phyloP scores from a whole-genome alignment of 1,140 invertebrate species.

The Condylostylus longicornis region DNA sequence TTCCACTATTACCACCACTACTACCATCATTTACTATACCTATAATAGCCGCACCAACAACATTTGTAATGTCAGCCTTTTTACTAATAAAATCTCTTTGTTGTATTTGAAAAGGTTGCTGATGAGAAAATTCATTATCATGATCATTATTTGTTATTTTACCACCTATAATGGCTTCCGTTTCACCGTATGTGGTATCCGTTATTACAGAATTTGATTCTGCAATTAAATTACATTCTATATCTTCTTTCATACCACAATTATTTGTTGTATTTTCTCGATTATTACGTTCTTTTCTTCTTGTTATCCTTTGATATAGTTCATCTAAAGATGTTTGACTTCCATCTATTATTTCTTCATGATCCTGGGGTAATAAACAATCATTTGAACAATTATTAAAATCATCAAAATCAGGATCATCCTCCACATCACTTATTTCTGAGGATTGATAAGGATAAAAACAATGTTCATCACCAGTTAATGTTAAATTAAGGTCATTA shows the following conservation, averaged over 20 bases:
- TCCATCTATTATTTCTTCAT: not conserved
- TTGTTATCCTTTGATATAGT: slow-evolving; percentile 29
- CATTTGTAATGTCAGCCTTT: too few species aligned
- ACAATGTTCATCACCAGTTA: slow-evolving; percentile 18
- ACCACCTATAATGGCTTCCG: not conserved
- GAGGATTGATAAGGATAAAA: slow-evolving; percentile 27
- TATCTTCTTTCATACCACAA: not conserved
- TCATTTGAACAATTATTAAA: slow-evolving; percentile 6
- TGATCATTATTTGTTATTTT: too few species aligned
- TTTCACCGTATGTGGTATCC: too few species aligned
- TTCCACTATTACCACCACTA: too few species aligned
- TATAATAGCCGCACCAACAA: too few species aligned
- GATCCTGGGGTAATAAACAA: slow-evolving; percentile 3
- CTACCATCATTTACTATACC: too few species aligned
- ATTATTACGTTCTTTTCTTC: too few species aligned
- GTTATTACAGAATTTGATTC: too few species aligned
- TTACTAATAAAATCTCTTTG: too few species aligned
- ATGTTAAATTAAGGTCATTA: slow-evolving; percentile 25
- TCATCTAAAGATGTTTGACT: slow-evolving; percentile 26
- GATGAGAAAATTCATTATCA: too few species aligned
- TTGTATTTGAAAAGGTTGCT: too few species aligned
- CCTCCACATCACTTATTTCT: slow-evolving; percentile 22
- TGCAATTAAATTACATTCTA: too few species aligned
- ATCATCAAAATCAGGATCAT: slow-evolving; percentile 21
- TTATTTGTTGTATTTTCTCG: slow-evolving; percentile 15